Conservation (phyloP, 2,888 invertebrate species). For the Ypsolopha sequella region DNA sequence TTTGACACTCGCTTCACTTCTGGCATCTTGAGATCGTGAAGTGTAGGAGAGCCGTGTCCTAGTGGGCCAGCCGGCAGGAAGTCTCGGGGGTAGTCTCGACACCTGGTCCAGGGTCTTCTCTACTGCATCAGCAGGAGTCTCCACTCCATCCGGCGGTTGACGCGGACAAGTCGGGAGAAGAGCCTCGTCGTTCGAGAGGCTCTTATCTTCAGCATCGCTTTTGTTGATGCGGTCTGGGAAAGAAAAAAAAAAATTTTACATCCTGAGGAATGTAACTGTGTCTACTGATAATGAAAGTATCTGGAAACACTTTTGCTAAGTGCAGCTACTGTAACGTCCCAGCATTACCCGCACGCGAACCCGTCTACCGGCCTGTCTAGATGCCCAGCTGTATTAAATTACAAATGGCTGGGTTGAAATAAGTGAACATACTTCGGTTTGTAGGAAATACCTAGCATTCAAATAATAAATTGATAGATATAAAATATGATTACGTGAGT, state of each 20-base stretch:
- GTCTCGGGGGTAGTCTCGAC: conserved; percentile 43
- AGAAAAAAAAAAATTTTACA: neutral
- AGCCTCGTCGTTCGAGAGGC: conserved; percentile 59
- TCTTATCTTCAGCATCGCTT: conserved; percentile 61
- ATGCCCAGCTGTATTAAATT: conserved; percentile 22
- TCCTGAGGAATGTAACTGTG: neutral
- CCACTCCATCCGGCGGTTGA: conserved; percentile 86
- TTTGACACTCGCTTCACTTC: conserved; percentile 84
- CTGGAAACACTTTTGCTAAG: conserved; percentile 3
- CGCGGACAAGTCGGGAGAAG: conserved; percentile 74
- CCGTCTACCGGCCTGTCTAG: conserved; percentile 23
- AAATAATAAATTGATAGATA: too few relatives aligned
- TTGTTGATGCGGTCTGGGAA: conserved; percentile 54
- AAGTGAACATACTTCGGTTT: neutral
- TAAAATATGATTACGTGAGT: too few relatives aligned
- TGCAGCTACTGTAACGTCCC: conserved; percentile 6
- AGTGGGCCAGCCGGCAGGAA: conserved; percentile 36
- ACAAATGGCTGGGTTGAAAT: conserved; percentile 1
- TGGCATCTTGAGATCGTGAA: conserved; percentile 80
- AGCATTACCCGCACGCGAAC: conserved; percentile 30
- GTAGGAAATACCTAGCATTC: too few relatives aligned
- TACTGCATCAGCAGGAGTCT: conserved; percentile 79
- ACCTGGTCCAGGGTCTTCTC: conserved; percentile 62
- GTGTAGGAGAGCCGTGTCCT: conserved; percentile 51
- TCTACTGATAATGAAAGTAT: neutral